phyloP scores from a whole-genome alignment of 2,113 vertebrate species.

The Thymallus thymallus region DNA sequence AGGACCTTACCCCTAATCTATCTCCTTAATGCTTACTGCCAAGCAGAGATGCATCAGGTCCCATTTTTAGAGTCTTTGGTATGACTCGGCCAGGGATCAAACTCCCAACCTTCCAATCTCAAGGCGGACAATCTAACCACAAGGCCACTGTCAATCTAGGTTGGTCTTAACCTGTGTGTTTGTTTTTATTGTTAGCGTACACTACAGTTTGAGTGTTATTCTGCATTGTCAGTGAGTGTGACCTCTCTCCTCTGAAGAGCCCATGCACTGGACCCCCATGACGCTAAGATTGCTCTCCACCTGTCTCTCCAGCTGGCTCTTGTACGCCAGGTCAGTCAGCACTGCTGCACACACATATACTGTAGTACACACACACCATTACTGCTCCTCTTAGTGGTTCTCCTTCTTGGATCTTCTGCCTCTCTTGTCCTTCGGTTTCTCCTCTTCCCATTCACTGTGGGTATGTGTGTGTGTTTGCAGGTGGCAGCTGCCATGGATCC shows the following conservation, averaged over 20 bases:
- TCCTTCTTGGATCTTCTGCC: constrained; percentile 3
- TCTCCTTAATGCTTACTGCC: too few relatives aligned
- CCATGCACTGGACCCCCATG: constrained; percentile 79
- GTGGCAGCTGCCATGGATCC: constrained; percentile 88
- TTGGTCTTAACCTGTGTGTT: neutral
- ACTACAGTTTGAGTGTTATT: neutral
- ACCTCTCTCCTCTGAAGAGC: constrained; percentile 74
- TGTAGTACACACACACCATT: neutral
- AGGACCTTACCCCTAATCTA: too few relatives aligned
- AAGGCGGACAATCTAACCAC: neutral
- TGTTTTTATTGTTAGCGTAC: neutral
- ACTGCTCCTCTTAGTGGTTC: neutral
- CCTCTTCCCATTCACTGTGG: neutral
- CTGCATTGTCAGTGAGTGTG: neutral
- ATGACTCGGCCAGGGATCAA: too few relatives aligned
- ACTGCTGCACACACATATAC: constrained; percentile 6
- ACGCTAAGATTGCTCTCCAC: constrained; percentile 86
- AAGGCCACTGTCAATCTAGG: neutral
- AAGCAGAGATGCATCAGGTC: too few relatives aligned
- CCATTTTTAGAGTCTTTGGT: too few relatives aligned
- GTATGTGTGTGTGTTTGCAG: constrained; percentile 64
- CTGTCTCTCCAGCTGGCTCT: constrained; percentile 91
- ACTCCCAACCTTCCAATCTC: too few relatives aligned
- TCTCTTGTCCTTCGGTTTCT: constrained; percentile 19
- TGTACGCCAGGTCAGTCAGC: constrained; percentile 86